Conservation (phyloP, 1,140 invertebrate genomes). For the Aphelinus atriplicis region DNA sequence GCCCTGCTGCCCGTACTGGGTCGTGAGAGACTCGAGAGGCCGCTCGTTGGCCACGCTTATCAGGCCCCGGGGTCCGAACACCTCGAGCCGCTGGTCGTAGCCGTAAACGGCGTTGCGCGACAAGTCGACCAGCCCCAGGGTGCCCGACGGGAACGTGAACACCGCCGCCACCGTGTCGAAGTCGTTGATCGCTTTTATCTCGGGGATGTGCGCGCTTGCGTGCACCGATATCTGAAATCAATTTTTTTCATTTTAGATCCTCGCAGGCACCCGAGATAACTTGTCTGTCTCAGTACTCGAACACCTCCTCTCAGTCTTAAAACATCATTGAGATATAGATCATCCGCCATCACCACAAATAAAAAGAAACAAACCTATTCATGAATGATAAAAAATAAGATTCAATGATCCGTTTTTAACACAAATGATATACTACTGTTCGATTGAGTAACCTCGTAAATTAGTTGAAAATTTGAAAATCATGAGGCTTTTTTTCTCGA, state of each 20-base stretch:
- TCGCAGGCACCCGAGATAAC: neutral
- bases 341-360: too few relatives aligned
- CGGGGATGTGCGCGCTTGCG: constrained; percentile 68
- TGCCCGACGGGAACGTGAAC: constrained; percentile 73
- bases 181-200: constrained; percentile 71
- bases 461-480: too few relatives aligned
- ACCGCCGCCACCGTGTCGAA: constrained; percentile 73
- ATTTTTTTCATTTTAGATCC: neutral
- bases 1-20: constrained; percentile 60
- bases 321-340: too few relatives aligned
- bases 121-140: constrained; percentile 73
- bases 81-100: constrained; percentile 78
- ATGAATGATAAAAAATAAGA: too few relatives aligned
- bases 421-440: too few relatives aligned
- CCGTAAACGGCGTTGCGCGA: constrained; percentile 73
- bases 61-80: constrained; percentile 72
- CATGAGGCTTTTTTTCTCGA: too few relatives aligned
- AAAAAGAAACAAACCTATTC: too few relatives aligned
- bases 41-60: constrained; percentile 69
- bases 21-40: constrained; percentile 64
- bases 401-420: too few relatives aligned
- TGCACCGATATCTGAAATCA: constrained; percentile 64
- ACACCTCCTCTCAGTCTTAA: too few relatives aligned
- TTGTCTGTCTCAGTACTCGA: too few relatives aligned
- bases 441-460: too few relatives aligned